A percentile compares a stretch with the other conserved stretches of the same genome.
These are phyloP conservation scores for Hydrochoerus hydrochaeris DNA, from an alignment of 2,113 vertebrate genomes.

Conservation along the genomic window DNA sequence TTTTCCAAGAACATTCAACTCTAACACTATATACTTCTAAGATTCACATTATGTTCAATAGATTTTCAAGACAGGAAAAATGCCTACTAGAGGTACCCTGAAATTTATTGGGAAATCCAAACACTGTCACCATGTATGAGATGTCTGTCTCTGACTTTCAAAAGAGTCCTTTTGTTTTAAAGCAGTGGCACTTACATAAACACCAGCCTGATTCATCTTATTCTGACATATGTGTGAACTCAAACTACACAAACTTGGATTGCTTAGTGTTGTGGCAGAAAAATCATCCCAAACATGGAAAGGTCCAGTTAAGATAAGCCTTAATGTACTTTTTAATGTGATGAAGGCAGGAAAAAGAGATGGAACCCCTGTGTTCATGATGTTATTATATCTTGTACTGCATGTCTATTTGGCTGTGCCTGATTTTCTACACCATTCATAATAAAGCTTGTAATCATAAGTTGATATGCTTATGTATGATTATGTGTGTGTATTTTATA, in stretches of 20 bases:
- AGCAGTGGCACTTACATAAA: not conserved
- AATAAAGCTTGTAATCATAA: not conserved
- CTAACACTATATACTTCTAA: not conserved
- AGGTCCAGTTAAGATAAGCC: not conserved
- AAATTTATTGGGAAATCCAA: conserved; percentile 31
- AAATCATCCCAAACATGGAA: not conserved
- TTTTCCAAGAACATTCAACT: not conserved
- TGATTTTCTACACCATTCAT: not conserved
- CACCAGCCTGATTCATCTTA: not conserved
- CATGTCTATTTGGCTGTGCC: not conserved
- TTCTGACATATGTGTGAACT: not conserved
- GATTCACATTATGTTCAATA: not conserved
- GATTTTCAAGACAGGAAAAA: not conserved
- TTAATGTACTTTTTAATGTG: not conserved
- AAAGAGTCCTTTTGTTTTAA: conserved; percentile 16
- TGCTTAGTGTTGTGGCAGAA: not conserved
- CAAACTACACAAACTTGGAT: not conserved
- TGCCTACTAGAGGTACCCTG: not conserved
- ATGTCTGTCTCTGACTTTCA: conserved; percentile 4
- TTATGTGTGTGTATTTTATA: not conserved
- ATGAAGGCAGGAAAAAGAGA: not conserved
- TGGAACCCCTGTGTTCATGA: not conserved
- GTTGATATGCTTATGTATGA: not conserved
- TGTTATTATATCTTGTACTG: not conserved
- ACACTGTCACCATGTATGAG: not conserved